Base-by-base conservation (phyloP, 2,797 vertebrate genomes). In the Falco berigora region DNA sequence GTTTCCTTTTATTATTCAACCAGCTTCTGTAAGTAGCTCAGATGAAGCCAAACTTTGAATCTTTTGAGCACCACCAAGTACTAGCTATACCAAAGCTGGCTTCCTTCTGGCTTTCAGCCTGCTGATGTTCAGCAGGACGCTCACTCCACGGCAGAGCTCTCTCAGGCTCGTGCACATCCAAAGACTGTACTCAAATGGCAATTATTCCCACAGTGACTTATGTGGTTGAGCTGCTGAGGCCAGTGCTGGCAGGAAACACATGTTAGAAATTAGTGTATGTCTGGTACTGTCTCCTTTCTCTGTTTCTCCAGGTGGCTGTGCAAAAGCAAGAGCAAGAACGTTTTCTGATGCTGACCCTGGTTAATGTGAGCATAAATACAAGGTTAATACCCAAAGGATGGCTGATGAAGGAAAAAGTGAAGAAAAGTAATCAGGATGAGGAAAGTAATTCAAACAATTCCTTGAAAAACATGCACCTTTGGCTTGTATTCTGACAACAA, bases 241-340 rank as follows among this genome's bases (percentile, higher is more conserved):
- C 94, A 67, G 81, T 3, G 1, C 66, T 92, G 96, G 85, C 95
- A 94, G 96, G 95, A 97, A 97, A 96, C 96, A 96, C 93, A 67
- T 97, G 97, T 87, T 94, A 95, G 95, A 94, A 97, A 97, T 96
- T 96, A 95, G 84, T 59, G 86, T 36, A 2, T 86, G 97, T 97
- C 97, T 97, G 96, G 93, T 96, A 91, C 90, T 78, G 95, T 97
- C 94, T 96, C 90, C 94, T 86, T 72, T 59, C 95, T 94, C 93
- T 96, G 84, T 95, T 97, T 92, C 96, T 97, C 97, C 97, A 97
- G 96, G 96, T 97, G 97, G 92, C 94, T 84, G 72, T 78, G 90
- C 73, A 90, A 92, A 64, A 90, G 79, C 76, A 91, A 96, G 59
- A 94, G 47, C 74, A 93, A 85, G 95, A 96, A 20, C 80, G 53